Conservation (phyloP, 2,888 invertebrate genomes). For the Cerastis leucographa region DNA sequence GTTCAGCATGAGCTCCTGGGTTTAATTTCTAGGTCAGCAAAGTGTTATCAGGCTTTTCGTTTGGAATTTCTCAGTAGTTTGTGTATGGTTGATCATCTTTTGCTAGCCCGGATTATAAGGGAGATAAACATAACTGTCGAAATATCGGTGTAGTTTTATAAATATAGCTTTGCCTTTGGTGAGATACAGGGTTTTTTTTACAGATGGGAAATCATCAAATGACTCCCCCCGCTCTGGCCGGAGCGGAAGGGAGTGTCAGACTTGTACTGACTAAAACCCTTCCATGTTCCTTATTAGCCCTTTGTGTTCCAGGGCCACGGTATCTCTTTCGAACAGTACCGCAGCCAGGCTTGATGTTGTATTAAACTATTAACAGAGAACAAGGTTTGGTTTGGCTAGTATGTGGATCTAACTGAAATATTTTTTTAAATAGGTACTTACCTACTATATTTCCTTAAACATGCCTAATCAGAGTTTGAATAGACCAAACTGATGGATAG, state of each 20-base stretch:
- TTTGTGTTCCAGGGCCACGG: too few species aligned
- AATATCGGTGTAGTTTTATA: neutral
- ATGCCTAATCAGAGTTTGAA: neutral
- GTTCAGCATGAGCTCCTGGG: neutral
- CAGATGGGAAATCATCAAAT: too few species aligned
- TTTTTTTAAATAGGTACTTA: too few species aligned
- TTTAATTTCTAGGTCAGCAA: neutral
- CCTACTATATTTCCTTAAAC: neutral
- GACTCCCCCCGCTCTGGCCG: too few species aligned
- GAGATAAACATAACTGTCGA: neutral
- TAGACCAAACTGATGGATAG: slow-evolving; percentile 24
- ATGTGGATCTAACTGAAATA: neutral
- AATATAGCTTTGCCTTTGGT: neutral
- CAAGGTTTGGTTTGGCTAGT: neutral
- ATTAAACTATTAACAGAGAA: neutral
- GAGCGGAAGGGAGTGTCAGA: too few species aligned
- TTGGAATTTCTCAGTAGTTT: neutral
- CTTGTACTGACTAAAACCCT: too few species aligned
- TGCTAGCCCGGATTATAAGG: neutral
- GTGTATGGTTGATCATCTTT: neutral
- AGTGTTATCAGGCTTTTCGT: neutral
- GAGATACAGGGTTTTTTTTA: neutral
- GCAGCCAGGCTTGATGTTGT: too few species aligned
- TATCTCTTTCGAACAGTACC: too few species aligned
- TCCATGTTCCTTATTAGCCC: too few species aligned